Percentiles rank a stretch among this genome's conserved stretches.
Conservation (phyloP, 2,113 vertebrate genomes). For the Piprites chloris region DNA sequence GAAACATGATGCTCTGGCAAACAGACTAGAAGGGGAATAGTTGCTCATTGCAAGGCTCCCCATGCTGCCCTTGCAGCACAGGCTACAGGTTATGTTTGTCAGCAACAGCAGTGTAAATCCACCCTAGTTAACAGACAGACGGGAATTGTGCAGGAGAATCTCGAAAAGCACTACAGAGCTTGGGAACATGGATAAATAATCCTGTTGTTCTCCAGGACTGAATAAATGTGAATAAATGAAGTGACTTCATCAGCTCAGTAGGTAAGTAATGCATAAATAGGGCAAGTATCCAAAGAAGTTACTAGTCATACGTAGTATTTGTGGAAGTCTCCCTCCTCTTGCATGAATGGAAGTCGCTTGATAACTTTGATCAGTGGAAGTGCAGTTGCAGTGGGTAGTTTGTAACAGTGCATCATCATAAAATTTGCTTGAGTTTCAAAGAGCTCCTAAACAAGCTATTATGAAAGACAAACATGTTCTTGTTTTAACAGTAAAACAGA, state of each 20-base stretch:
- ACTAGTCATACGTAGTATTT: not conserved
- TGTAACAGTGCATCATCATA: not conserved
- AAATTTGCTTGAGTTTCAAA: constrained; percentile 17
- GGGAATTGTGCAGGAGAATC: not conserved
- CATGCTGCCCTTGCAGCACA: too few relatives aligned
- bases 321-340: constrained; percentile 12
- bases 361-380: constrained; percentile 34
- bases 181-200: accelerated
- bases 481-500: not conserved
- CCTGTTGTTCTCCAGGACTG: not conserved
- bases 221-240: not conserved
- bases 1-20: not conserved
- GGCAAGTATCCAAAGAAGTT: not conserved
- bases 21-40: not conserved
- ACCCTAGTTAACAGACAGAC: not conserved
- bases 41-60: not conserved
- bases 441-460: constrained; percentile 4
- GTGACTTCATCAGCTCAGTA: not conserved
- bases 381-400: not conserved
- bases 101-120: not conserved
- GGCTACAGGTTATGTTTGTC: not conserved
- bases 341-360: not conserved
- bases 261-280: not conserved
- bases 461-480: not conserved
- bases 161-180: not conserved